These are phyloP conservation scores for Hydrotaea cyrtoneurina DNA, from an alignment of 2,888 invertebrate species.

Conservation along the genomic window DNA sequence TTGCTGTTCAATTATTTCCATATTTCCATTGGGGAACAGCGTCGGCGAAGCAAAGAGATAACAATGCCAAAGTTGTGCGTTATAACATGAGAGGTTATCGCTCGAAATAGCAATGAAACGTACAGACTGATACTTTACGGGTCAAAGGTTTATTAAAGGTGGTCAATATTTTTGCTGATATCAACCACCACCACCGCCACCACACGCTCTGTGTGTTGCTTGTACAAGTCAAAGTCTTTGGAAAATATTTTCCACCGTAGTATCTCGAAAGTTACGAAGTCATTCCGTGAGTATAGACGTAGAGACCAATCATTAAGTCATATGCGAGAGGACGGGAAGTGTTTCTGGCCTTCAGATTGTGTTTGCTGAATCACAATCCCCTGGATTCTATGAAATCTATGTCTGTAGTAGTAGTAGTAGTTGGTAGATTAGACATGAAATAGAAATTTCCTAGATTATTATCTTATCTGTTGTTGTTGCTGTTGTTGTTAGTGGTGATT, in stretches of 20 bases:
- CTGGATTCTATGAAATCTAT: too few species aligned
- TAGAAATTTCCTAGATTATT: slow-evolving; percentile 25
- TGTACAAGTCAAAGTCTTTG: slow-evolving; percentile 32
- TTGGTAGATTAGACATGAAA: neutral
- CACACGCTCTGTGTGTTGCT: neutral
- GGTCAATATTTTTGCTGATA: slow-evolving; percentile 44
- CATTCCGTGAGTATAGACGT: neutral
- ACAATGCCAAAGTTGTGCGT: slow-evolving; percentile 57
- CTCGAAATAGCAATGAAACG: slow-evolving; percentile 52
- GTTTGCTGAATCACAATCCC: slow-evolving; percentile 17
- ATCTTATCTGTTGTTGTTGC: slow-evolving; percentile 33
- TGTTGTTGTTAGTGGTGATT: too few species aligned
- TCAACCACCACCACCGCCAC: too few species aligned
- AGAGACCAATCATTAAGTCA: too few species aligned
- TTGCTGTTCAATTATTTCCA: neutral
- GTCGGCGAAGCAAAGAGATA: slow-evolving; percentile 44
- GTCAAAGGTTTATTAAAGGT: slow-evolving; percentile 61
- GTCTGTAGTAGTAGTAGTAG: too few species aligned
- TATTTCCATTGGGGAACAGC: neutral
- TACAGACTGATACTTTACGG: slow-evolving; percentile 40
- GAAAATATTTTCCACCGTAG: neutral
- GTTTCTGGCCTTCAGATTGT: neutral
- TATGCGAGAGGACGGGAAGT: neutral
- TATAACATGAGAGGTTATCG: slow-evolving; percentile 67
- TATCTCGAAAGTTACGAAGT: too few species aligned